Evolutionary conservation across 2,888 invertebrate genomes (phyloP), one percentile per base, ranked within the genome.

Genomic region (Eupithecia subumbrata): DNA sequence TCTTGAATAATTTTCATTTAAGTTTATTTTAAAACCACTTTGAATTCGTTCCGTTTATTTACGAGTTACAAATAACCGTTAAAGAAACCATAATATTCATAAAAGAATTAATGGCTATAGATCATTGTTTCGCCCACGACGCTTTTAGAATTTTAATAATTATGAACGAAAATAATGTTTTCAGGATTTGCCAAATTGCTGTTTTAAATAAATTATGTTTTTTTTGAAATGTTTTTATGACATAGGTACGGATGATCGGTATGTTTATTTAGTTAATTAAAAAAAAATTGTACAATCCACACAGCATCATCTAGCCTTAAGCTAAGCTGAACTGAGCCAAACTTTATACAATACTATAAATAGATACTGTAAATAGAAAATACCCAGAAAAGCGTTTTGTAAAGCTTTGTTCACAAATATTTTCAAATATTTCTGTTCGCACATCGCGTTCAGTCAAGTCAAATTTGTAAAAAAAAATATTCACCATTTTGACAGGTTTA

Each of bases 171-270:
- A 90, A 91, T 89, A 82, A 86, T 86, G 86, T 84, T 83, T 80
- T 86, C 82, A 83, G 82, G 86, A 87, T 86, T 69, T 88, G 90
- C 89, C 87, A 90, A 90, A 90, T 87, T 84, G 83, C 89, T 84
- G 83, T 84, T 84, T 78, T 78, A 80, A 34, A 34, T 18, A 9
- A 34, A 22, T 22, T 3, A n/a, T 9, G 52, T 30, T 30, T 2
- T 30, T 63, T 16, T 7, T 63, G 63, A 30, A 63, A 30, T 30
- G 5, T 63, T 30, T 30, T 30, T 2, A 16, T 63, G 30, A 30
- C 9, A 16, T 16, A 30, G 0, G 37, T 37, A 30, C 60, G 60
- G 5, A 30, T 25, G 43, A 16, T 30, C 18, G 8, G n/a, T 52
- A 14, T n/a, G 52, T 8, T 12, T 43, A 43, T 8, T 43, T 8